phyloP scores from a whole-genome alignment of 2,888 invertebrate species.

The Eugnorisma glareosa region DNA sequence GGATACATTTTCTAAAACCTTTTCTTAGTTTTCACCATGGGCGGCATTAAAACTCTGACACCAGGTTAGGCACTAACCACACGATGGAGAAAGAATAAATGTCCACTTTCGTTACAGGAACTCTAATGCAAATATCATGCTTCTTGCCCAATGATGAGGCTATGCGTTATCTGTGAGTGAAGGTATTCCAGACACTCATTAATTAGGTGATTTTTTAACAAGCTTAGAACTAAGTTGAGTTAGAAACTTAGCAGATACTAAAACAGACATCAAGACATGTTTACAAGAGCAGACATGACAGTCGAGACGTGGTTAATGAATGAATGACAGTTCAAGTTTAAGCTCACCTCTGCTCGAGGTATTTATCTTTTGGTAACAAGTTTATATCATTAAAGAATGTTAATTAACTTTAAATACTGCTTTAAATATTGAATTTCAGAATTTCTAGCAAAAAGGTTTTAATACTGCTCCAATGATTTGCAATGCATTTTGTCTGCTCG shows the following conservation, averaged over 20 bases:
- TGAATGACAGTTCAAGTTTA: conserved; percentile 40
- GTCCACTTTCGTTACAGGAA: background rate
- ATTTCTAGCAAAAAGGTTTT: background rate
- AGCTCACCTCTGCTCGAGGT: conserved; percentile 21
- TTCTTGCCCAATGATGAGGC: background rate
- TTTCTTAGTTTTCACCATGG: too few relatives aligned
- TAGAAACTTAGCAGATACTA: conserved; percentile 20
- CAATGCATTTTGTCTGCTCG: background rate
- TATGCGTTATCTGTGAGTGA: background rate
- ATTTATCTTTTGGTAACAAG: conserved; percentile 22
- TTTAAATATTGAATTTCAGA: background rate
- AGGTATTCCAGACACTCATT: background rate
- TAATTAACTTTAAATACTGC: conserved; percentile 14
- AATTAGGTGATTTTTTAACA: conserved; percentile 34
- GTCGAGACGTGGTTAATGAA: conserved; percentile 49
- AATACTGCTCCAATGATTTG: background rate
- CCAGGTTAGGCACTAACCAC: too few relatives aligned
- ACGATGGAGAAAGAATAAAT: too few relatives aligned
- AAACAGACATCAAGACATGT: conserved; percentile 20
- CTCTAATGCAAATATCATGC: background rate
- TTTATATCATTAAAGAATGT: conserved; percentile 6
- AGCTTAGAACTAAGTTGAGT: conserved; percentile 31
- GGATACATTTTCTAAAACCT: background rate
- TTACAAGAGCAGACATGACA: conserved; percentile 29
- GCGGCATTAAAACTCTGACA: too few relatives aligned